Conservation (phyloP, 2,113 vertebrate species). For the Vimba vimba region DNA sequence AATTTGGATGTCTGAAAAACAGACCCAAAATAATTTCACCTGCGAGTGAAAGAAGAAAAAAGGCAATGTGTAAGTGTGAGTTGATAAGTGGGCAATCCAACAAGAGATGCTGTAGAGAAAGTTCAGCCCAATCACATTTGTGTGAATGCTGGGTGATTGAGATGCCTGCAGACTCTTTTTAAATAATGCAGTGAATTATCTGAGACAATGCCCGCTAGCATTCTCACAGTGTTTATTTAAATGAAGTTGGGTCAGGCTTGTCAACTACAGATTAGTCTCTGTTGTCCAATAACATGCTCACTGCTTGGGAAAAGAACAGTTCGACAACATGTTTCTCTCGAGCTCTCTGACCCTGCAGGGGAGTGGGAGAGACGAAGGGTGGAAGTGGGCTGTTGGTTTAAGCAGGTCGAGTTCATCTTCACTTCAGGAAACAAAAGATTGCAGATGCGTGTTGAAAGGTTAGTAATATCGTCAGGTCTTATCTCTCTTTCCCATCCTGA, state of each 20-base stretch:
- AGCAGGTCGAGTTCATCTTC: background rate
- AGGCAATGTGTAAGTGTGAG: slow-evolving; percentile 20
- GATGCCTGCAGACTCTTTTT: slow-evolving; percentile 36
- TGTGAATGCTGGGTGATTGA: slow-evolving; percentile 44
- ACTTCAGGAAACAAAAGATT: background rate
- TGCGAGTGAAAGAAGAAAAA: background rate
- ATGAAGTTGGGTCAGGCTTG: slow-evolving; percentile 62
- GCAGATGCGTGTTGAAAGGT: background rate
- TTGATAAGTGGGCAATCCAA: slow-evolving; percentile 1
- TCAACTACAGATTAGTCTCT: slow-evolving; percentile 56
- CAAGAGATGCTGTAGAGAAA: background rate
- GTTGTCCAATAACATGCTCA: slow-evolving; percentile 62
- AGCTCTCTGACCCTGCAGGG: slow-evolving; percentile 50
- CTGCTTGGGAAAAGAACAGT: slow-evolving; percentile 51
- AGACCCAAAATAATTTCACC: slow-evolving; percentile 21
- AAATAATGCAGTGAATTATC: slow-evolving; percentile 55
- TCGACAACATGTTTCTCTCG: slow-evolving; percentile 48
- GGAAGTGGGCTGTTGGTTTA: slow-evolving; percentile 26
- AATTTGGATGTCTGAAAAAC: slow-evolving; percentile 26
- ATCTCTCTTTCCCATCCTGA: background rate
- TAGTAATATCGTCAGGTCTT: background rate
- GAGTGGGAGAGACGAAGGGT: background rate
- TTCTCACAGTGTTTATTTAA: slow-evolving; percentile 60
- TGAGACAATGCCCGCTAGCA: slow-evolving; percentile 50
- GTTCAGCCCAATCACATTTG: slow-evolving; percentile 39